These are phyloP conservation scores for Hofmannophila pseudospretella DNA, from an alignment of 2,888 invertebrate species.

Conservation along the genomic window DNA sequence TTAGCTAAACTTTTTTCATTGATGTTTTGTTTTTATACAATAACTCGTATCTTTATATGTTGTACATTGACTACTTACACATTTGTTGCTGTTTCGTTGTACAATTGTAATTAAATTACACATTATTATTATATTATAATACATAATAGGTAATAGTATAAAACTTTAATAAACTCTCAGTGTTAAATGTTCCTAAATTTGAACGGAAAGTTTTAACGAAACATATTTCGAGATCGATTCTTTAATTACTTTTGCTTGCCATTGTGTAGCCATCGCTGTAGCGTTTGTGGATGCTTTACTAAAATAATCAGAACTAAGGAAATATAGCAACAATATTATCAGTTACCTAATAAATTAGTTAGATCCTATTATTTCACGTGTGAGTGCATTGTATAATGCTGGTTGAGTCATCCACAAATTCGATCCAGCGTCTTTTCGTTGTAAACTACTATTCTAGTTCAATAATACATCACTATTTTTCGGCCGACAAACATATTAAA, in stretches of 20 bases:
- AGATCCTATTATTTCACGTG: too few species aligned
- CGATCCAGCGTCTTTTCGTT: slow-evolving; percentile 4
- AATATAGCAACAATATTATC: too few species aligned
- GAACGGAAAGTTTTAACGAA: slow-evolving; percentile 58
- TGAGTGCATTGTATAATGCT: not conserved
- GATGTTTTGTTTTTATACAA: slow-evolving; percentile 24
- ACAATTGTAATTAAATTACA: slow-evolving; percentile 58
- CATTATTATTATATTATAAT: slow-evolving; percentile 35
- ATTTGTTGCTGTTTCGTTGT: slow-evolving; percentile 51
- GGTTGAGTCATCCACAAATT: slow-evolving; percentile 6
- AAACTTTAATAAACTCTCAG: slow-evolving; percentile 70
- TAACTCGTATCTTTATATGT: slow-evolving; percentile 23
- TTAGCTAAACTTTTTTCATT: slow-evolving; percentile 16
- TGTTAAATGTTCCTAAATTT: slow-evolving; percentile 77
- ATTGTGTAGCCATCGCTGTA: slow-evolving; percentile 54
- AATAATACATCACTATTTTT: slow-evolving; percentile 18
- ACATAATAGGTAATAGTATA: slow-evolving; percentile 64
- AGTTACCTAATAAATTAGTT: too few species aligned
- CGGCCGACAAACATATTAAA: slow-evolving; percentile 13
- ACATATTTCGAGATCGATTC: slow-evolving; percentile 41
- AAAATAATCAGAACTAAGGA: too few species aligned
- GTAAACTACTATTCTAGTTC: slow-evolving; percentile 14
- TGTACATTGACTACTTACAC: slow-evolving; percentile 37
- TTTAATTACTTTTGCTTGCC: slow-evolving; percentile 62
- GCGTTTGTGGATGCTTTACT: too few species aligned